These are phyloP conservation scores for Arctocebus calabarensis DNA, from an alignment of 2,797 vertebrate species.

Conservation along the genomic window DNA sequence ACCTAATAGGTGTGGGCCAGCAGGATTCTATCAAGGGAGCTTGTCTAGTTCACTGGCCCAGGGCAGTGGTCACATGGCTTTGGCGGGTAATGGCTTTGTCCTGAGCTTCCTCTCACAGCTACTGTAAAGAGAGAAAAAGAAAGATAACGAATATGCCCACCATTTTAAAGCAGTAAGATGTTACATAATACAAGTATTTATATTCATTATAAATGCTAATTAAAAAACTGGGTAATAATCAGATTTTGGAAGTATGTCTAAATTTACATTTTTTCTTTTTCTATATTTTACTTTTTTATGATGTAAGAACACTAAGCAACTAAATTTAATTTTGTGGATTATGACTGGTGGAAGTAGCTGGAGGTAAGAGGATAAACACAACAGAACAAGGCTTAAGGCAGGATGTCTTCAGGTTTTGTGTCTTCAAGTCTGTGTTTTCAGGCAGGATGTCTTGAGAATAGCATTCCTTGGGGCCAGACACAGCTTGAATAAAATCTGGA, in stretches of 20 bases:
- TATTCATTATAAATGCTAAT: neutral
- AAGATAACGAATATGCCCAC: neutral
- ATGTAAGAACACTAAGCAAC: neutral
- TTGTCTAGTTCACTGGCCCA: slow-evolving; percentile 51
- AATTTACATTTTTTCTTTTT: neutral
- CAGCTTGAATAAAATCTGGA: neutral
- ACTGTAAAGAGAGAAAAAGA: neutral
- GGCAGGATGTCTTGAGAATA: neutral
- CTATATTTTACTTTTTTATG: neutral
- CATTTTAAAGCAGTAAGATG: neutral
- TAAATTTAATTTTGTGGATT: slow-evolving; percentile 48
- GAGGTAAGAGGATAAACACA: neutral
- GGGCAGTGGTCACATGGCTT: neutral
- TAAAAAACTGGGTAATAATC: neutral
- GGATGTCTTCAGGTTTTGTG: no score
- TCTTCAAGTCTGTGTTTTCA: no score
- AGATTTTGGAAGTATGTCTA: neutral
- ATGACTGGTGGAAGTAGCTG: neutral
- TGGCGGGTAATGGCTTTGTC: neutral
- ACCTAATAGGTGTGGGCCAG: slow-evolving; percentile 59
- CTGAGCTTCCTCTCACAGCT: neutral
- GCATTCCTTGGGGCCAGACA: neutral
- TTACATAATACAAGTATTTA: neutral
- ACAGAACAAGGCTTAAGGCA: no score
- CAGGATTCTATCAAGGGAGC: slow-evolving; percentile 39